Percentiles rank a stretch among this genome's conserved stretches.
Evolutionary conservation across 1,140 invertebrate genomes (phyloP).

Genomic region (Drosophila lowei): DNA sequence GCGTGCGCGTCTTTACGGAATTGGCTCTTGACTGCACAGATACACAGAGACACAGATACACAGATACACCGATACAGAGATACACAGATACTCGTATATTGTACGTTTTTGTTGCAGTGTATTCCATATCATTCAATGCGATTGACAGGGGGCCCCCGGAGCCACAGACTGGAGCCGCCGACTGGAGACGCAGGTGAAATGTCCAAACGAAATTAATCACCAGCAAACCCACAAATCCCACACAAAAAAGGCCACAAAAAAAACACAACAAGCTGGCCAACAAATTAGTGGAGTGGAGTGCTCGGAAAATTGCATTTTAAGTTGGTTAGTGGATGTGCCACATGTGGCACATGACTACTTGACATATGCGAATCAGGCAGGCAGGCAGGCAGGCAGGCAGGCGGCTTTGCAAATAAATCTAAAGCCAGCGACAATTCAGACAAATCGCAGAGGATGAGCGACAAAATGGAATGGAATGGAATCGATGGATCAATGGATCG

Average conservation of each 20-base stretch:
- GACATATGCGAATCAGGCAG: constrained; percentile 75
- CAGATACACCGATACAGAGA: too few species aligned
- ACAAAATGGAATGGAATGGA: constrained; percentile 33
- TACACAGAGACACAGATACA: not conserved
- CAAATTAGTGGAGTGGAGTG: constrained; percentile 52
- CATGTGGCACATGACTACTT: constrained; percentile 82
- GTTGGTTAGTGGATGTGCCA: constrained; percentile 67
- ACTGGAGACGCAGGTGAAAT: constrained; percentile 57
- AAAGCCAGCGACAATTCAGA: constrained; percentile 49
- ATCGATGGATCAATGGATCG: constrained; percentile 23
- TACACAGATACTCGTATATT: constrained; percentile 10
- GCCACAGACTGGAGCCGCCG: not conserved
- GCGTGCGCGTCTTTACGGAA: constrained; percentile 56
- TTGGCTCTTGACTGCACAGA: constrained; percentile 27
- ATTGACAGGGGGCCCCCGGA: constrained; percentile 41
- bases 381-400: constrained; percentile 16
- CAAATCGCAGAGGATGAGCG: constrained; percentile 42
- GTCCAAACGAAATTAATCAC: constrained; percentile 48
- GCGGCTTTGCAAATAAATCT: constrained; percentile 45
- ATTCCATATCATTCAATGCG: constrained; percentile 30
- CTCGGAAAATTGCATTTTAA: constrained; percentile 56
- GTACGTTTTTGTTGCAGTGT: constrained; percentile 35
- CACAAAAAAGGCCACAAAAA: not conserved
- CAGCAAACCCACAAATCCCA: constrained; percentile 22
- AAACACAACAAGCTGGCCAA: constrained; percentile 59